Base-by-base conservation (phyloP, 1,140 invertebrate species). In the Drosophila erecta region DNA sequence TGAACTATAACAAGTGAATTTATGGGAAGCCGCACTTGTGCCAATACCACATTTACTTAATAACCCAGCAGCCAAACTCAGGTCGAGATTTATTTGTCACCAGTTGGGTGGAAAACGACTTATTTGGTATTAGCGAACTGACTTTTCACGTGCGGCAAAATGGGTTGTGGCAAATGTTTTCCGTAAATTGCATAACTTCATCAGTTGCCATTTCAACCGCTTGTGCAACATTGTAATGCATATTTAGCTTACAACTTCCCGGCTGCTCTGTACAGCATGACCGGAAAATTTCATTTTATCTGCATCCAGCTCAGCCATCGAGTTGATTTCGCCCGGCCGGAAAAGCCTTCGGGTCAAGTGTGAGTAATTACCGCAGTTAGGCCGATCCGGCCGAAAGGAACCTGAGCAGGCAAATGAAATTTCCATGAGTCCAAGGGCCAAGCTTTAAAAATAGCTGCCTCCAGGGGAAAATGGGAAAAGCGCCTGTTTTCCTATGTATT, bases 351-450 rank as follows among this genome's bases (percentile, higher is more conserved):
- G 71, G 71, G 70, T 87, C 81, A 86, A 86, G 83, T 87, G 83
- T 86, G 81, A 86, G 83, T 86, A 86, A 86, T 86, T 86, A 67
- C 79, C 69, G 70, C 75, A 81, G 78, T 79, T 86, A 79, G 83
- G 76, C 55, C 76, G 51, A 35, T 6, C 43, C 15, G 17, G 41
- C 47, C 60, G 43, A 67, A 64, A 37, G 73, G 51, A 81, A 87
- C 73, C 61, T 57, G 38, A 76, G 47, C 53, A 58, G 64, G 38
- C 74, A 56, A 76, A 76, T 76, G 64, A 76, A 76, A 60, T 77
- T 76, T 77, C 64, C 73, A 76, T 55, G 72, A 58, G 72, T 20
- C 70, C 54, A 61, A 37, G 61, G 58, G 41, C 38, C 59, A 43
- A 20, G 27, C 61, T 71, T 77, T 87, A 79, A 86, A 86, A 86